Evolutionary conservation across 1,140 invertebrate species (phyloP).

Genomic region (Tetragnatha versicolor): DNA sequence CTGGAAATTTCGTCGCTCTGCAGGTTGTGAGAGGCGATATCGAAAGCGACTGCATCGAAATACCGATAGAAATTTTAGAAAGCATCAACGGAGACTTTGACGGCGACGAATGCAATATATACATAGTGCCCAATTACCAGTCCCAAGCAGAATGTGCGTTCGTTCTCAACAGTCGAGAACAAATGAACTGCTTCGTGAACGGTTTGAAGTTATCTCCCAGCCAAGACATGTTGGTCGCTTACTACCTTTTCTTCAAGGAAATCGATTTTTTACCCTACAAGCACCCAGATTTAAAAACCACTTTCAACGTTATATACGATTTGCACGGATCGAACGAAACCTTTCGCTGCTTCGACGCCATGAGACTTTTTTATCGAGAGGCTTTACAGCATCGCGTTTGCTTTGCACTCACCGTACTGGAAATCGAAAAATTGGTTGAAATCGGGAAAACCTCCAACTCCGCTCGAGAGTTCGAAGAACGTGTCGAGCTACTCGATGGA

Average conservation of each 20-base stretch:
- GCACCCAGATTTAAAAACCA: neutral
- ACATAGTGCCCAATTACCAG: neutral
- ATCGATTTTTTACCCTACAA: conserved; percentile 34
- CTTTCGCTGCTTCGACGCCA: neutral
- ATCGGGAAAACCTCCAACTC: neutral
- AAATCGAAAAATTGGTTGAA: neutral
- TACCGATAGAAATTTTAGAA: conserved; percentile 17
- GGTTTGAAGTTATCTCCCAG: neutral
- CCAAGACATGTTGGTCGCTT: conserved; percentile 37
- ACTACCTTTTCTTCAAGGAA: neutral
- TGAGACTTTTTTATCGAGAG: conserved; percentile 18
- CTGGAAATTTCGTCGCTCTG: conserved; percentile 15
- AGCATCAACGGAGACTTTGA: conserved; percentile 24
- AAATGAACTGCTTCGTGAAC: neutral
- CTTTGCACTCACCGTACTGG: neutral
- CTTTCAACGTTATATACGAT: conserved; percentile 27
- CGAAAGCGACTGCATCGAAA: conserved; percentile 1
- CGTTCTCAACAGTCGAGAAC: neutral
- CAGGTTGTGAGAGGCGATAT: neutral
- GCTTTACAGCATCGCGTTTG: neutral
- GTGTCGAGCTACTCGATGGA: neutral
- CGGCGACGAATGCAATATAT: conserved; percentile 25
- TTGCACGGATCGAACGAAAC: neutral
- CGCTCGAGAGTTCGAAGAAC: neutral
- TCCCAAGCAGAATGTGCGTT: conserved; percentile 16